A percentile compares a stretch with the other conserved stretches of the same genome.
Evolutionary conservation across 1,140 invertebrate species (phyloP).

Genomic region (Phymastichus coffea): DNA sequence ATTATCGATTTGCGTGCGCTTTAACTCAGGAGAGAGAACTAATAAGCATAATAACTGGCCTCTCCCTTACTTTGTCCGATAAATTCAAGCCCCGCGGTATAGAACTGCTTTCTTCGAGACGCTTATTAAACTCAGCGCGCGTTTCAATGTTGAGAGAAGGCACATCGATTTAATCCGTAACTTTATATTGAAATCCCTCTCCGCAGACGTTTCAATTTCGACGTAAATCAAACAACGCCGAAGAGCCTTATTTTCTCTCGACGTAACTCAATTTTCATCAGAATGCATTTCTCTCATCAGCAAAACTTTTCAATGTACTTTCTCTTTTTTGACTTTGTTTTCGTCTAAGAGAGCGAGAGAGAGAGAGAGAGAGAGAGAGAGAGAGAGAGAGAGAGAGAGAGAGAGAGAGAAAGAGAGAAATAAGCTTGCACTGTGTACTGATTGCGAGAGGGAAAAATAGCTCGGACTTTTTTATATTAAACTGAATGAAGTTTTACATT

Average conservation of each 20-base stretch:
- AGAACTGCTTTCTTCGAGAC: no score
- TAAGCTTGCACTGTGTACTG: conserved; percentile 1
- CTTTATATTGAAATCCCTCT: not conserved
- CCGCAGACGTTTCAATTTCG: not conserved
- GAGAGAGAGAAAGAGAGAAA: not conserved
- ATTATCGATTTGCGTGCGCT: conserved; percentile 7
- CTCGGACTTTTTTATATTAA: no score
- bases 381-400: not conserved
- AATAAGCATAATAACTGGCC: conserved; percentile 10
- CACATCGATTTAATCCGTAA: not conserved
- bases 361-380: no score
- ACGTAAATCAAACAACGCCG: conserved; percentile 23
- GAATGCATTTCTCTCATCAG: no score
- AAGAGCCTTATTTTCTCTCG: not conserved
- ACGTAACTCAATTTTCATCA: no score
- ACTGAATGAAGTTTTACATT: no score
- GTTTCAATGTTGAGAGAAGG: no score
- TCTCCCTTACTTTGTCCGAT: not conserved
- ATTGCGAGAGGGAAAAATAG: conserved; percentile 11
- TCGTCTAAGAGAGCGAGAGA: no score
- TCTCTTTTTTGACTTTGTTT: no score
- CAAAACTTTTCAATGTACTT: no score
- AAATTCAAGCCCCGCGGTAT: not conserved
- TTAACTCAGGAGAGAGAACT: no score
- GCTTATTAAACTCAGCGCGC: conserved; percentile 15